Evolutionary conservation across 2,888 invertebrate genomes (phyloP), one percentile per base, ranked within the genome.

Genomic region (Synergus umbraculus): DNA sequence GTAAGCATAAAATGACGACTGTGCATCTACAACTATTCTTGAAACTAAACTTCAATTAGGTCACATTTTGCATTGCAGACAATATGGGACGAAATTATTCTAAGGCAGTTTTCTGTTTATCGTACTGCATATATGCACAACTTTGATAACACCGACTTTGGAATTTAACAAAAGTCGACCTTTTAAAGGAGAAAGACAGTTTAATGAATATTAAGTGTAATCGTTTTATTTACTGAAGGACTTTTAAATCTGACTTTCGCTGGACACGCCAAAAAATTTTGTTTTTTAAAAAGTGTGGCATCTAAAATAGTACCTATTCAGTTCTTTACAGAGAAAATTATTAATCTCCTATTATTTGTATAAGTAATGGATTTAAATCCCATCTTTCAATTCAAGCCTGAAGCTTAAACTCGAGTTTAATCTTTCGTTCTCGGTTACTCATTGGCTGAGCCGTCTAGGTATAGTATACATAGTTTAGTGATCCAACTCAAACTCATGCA

Each of bases 41-140:
- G 10, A 54, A 73, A 73, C 41, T 73, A 58, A 73, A 73, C 54
- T 73, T n/a, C 54, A 73, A 73, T 49, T 73, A 54, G 73, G 73
- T 73, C 73, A n/a, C 54, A 41, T 41, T 54, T 73, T 54, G 73
- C 29, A 73, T 54, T 73, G 12, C 4, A 29, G 13, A 63, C 5
- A 63, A 63, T 63, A 63, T 29, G 54, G 54, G 18, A 58, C 54
- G 54, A 37, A 37, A 73, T 37, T 73, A 12, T 73, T 73, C 18
- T 29, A 73, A 67, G 54, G 73, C 37, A 73, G 37, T 73, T 73
- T 37, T 29, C 49, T n/a, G n/a, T 69, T 18, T 46, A 67, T 18
- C 29, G 22, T 67, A 4, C 8, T 18, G 12, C 10, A 15, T 15
- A 54, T 54, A 12, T 63, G 4, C 63, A 12, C 22, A 29, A 29